phyloP scores from a whole-genome alignment of 1,140 invertebrate genomes.

The Hyposmocoma kahamanoa region DNA sequence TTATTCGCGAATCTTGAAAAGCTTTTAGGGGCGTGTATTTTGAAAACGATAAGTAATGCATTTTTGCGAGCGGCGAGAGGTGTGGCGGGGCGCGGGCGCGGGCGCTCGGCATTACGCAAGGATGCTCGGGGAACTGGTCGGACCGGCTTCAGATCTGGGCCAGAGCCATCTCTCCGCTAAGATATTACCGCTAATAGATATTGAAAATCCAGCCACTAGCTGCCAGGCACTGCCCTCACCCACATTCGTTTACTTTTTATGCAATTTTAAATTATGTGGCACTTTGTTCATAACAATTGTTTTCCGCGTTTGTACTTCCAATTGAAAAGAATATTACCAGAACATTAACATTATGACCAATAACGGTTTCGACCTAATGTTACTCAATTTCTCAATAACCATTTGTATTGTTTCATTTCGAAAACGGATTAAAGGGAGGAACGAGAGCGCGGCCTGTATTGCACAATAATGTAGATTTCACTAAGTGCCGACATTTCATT shows the following conservation, averaged over 20 bases:
- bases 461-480: conserved; percentile 57
- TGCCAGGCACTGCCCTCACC: not conserved
- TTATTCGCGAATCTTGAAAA: conserved; percentile 49
- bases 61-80: conserved; percentile 53
- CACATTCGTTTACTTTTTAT: conserved; percentile 1
- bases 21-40: conserved; percentile 52
- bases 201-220: conserved; percentile 46
- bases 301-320: too few relatives aligned
- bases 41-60: conserved; percentile 58
- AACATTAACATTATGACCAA: too few relatives aligned
- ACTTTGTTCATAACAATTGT: too few relatives aligned
- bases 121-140: conserved; percentile 60
- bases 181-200: conserved; percentile 67
- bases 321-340: too few relatives aligned
- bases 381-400: too few relatives aligned
- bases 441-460: conserved; percentile 29
- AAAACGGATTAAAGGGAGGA: conserved; percentile 25
- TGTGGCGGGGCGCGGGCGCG: too few relatives aligned
- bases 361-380: too few relatives aligned
- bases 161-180: conserved; percentile 66
- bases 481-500: conserved; percentile 66
- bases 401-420: conserved; percentile 32
- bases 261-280: too few relatives aligned
- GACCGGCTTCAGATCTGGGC: conserved; percentile 63
- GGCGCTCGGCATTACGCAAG: conserved; percentile 54